These are phyloP conservation scores for Gymnopithys bicolor DNA, from an alignment of 2,797 vertebrate species.

Conservation along the genomic window DNA sequence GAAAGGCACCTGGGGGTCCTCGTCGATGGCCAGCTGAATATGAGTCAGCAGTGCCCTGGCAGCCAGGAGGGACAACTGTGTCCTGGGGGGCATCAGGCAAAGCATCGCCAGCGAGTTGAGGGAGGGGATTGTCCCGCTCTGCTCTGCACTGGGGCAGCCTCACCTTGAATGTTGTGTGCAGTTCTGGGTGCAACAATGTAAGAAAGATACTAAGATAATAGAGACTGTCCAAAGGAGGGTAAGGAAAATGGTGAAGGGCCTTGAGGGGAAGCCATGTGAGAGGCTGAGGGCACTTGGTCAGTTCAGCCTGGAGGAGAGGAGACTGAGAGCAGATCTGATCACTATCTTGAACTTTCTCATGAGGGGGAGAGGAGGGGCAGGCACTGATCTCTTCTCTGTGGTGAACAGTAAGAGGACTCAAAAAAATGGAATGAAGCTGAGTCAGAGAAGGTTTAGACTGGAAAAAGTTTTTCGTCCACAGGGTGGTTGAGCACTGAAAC, in stretches of 20 bases:
- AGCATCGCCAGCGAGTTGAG: accelerated
- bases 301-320: not conserved
- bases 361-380: not conserved
- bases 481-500: not conserved
- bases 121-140: not conserved
- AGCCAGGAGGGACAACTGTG: not conserved
- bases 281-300: not conserved
- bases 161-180: not conserved
- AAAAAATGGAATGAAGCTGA: not conserved
- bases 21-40: not conserved
- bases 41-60: not conserved
- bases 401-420: not conserved
- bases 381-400: not conserved
- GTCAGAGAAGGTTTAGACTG: not conserved
- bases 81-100: not conserved
- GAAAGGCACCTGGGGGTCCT: not conserved
- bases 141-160: not conserved
- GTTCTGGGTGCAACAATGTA: not conserved
- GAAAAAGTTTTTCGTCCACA: not conserved
- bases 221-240: not conserved
- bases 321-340: not conserved
- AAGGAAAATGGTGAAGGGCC: not conserved
- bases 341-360: not conserved
- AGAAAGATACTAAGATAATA: not conserved
- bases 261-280: not conserved